phyloP scores from a whole-genome alignment of 1,140 invertebrate genomes.

The Paralvinella palmiformis region DNA sequence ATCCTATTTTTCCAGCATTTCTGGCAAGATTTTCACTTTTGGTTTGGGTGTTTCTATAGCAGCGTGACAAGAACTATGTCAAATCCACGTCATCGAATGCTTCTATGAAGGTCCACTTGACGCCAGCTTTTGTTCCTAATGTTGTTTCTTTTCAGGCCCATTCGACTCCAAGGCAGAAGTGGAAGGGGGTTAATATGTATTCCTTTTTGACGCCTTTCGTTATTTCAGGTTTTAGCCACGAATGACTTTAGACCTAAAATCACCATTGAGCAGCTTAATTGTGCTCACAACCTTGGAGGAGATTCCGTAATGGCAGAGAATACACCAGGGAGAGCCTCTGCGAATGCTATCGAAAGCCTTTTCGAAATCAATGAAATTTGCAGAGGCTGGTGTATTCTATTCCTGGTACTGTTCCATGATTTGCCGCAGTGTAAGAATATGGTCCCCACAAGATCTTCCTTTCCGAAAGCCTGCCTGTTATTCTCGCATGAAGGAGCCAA shows the following conservation, averaged over 20 bases:
- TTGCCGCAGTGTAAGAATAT: background rate
- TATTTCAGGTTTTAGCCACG: slow-evolving; percentile 1
- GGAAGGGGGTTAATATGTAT: slow-evolving; percentile 23
- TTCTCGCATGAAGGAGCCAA: background rate
- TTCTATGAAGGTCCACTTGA: slow-evolving; percentile 17
- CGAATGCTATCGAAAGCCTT: no score
- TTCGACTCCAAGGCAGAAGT: slow-evolving; percentile 23
- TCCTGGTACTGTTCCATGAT: slow-evolving; percentile 5
- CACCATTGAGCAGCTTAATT: background rate
- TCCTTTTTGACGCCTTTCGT: slow-evolving; percentile 21
- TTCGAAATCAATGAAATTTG: no score
- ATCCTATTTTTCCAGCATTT: background rate
- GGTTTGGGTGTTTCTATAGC: background rate
- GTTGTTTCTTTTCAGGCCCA: slow-evolving; percentile 19
- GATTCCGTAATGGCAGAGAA: no score
- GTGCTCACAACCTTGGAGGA: no score
- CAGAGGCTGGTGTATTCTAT: background rate
- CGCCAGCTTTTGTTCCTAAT: slow-evolving; percentile 14
- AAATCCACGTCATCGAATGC: slow-evolving; percentile 24
- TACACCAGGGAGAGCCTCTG: no score
- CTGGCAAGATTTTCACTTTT: background rate
- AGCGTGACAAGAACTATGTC: slow-evolving; percentile 18
- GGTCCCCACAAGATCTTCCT: background rate
- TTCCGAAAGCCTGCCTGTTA: slow-evolving; percentile 6
- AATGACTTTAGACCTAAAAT: background rate